These are phyloP conservation scores for Arenaria interpres DNA, from an alignment of 2,113 vertebrate species.

Conservation along the genomic window DNA sequence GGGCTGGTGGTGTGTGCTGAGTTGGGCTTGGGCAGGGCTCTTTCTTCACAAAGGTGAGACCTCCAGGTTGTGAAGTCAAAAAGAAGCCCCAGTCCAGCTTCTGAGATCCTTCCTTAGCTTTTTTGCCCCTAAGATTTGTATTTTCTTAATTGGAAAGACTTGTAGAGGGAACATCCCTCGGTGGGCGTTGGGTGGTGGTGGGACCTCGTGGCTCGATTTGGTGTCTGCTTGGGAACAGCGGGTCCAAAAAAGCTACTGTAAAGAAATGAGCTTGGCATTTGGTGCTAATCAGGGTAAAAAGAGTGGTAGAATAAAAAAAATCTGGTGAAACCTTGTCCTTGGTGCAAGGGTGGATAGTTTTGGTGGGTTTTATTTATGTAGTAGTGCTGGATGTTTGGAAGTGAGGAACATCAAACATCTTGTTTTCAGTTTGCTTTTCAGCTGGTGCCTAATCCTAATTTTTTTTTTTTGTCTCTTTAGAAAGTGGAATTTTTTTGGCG, in stretches of 20 bases:
- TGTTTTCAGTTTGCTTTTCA: background rate
- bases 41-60: background rate
- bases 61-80: background rate
- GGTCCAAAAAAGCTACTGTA: background rate
- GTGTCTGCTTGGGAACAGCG: background rate
- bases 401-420: fast-evolving
- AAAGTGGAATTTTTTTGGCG: background rate
- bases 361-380: background rate
- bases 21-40: background rate
- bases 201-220: background rate
- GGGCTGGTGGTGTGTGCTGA: background rate
- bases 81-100: background rate
- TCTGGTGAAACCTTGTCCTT: fast-evolving
- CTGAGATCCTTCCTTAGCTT: background rate
- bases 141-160: background rate
- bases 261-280: background rate
- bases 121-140: fast-evolving
- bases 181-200: background rate
- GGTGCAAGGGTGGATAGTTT: background rate
- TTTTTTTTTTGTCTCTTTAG: background rate
- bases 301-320: background rate
- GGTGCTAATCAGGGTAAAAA: background rate
- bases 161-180: fast-evolving
- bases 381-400: background rate
- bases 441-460: background rate